These are phyloP conservation scores for Rhyzopertha dominica DNA, from an alignment of 1,140 invertebrate species.

Conservation along the genomic window DNA sequence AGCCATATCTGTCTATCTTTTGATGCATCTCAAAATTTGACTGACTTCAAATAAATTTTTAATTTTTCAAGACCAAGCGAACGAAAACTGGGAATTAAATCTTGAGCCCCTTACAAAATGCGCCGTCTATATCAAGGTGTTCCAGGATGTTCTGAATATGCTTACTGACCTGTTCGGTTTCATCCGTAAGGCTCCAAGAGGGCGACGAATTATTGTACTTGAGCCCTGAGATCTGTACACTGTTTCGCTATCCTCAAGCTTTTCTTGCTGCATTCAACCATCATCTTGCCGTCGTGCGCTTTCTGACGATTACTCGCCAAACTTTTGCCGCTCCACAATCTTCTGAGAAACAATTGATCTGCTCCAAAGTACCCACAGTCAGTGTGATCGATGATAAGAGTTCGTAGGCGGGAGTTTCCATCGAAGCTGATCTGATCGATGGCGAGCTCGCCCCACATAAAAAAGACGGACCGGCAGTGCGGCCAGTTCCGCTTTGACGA, in stretches of 20 bases:
- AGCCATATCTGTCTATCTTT: too few relatives aligned
- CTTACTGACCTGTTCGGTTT: constrained; percentile 93
- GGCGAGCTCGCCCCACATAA: constrained; percentile 87
- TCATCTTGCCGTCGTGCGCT: constrained; percentile 85
- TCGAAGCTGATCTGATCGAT: constrained; percentile 90
- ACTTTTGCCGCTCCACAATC: constrained; percentile 96
- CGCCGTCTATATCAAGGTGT: constrained; percentile 64
- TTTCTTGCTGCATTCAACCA: constrained; percentile 94
- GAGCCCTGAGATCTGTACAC: constrained; percentile 95
- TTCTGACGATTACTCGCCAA: constrained; percentile 61
- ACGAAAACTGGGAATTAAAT: constrained; percentile 15
- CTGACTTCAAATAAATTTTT: too few relatives aligned
- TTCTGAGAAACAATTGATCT: constrained; percentile 88
- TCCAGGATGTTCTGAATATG: constrained; percentile 87
- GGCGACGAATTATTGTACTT: constrained; percentile 93
- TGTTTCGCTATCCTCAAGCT: constrained; percentile 91
- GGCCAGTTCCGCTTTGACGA: constrained; percentile 90
- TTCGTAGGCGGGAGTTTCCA: constrained; percentile 96
- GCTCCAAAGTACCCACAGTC: constrained; percentile 93
- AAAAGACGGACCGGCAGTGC: constrained; percentile 91
- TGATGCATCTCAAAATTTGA: too few relatives aligned
- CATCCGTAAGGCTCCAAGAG: constrained; percentile 88
- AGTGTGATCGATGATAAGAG: constrained; percentile 95
- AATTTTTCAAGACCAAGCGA: too few relatives aligned
- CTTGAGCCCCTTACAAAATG: constrained; percentile 59